Base-by-base conservation (phyloP, 2,888 invertebrate species). In the Cryptophagus acutangulus region DNA sequence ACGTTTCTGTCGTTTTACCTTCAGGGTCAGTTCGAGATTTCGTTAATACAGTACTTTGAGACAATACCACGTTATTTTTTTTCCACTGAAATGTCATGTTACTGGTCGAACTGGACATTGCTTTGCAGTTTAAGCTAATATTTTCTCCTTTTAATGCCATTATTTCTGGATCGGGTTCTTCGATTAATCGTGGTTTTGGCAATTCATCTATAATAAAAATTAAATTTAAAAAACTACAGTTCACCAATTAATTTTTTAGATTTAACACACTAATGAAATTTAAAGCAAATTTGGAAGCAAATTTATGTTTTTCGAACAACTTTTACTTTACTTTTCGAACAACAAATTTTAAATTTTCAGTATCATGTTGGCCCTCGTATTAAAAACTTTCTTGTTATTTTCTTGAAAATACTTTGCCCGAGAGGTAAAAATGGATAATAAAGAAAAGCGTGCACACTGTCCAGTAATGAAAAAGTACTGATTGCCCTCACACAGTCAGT, bases 121-220 rank as follows among this genome's bases (percentile, higher is more conserved):
- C 92, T 47, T 81, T 80, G 67, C 94, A 95, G 45, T 78, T 74
- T 54, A 95, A 71, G 30, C 83, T 85, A 4, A 90, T 81, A 58
- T 90, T 87, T 44, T 82, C 82, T n/a, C 88, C 90, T 68, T 87
- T 88, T 41, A 93, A 79, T n/a, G 88, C 87, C 62, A 88, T 77
- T 68, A 88, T 77, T 69, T 87, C 84, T 36, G 84, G 79, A 56
- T 77, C 78, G 0, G 93, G 93, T 60, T 90, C 86, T 59, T 85
- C 82, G 17, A 83, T 78, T 36, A 95, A 81, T 54, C 82, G 78
- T 2, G 94, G 94, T 64, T 89, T 90, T 2, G 90, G 89, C 46
- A 85, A 84, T 66, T 89, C 87, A 54, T 84, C 79, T 61, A 46
- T 36, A 52, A 51, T 17, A 36, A 34, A 29, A 38, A 33, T 4